phyloP scores from a whole-genome alignment of 1,140 invertebrate genomes.

The Drosophila carrolli region DNA sequence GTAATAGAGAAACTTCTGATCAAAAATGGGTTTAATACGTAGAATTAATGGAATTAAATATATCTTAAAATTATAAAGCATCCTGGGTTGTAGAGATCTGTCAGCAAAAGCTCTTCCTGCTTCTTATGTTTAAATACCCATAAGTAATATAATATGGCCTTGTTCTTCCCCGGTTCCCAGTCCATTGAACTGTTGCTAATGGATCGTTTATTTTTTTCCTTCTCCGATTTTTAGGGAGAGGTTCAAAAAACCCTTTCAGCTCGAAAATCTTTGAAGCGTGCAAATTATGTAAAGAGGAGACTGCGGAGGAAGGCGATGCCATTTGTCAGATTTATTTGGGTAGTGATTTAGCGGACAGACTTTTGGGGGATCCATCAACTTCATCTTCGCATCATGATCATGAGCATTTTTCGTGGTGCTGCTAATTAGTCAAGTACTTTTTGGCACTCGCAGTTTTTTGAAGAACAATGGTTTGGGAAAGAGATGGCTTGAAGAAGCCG shows the following conservation, averaged over 20 bases:
- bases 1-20: no score
- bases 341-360: slow-evolving; percentile 45
- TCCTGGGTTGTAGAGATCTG: no score
- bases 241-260: slow-evolving; percentile 34
- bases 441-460: slow-evolving; percentile 13
- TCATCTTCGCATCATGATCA: slow-evolving; percentile 7
- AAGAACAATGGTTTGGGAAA: slow-evolving; percentile 28
- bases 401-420: slow-evolving; percentile 22
- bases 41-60: no score
- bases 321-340: slow-evolving; percentile 44
- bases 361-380: slow-evolving; percentile 38
- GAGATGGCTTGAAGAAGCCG: slow-evolving; percentile 8
- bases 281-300: slow-evolving; percentile 69
- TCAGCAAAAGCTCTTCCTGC: neutral
- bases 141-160: slow-evolving; percentile 14
- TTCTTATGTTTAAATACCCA: neutral
- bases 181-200: slow-evolving; percentile 42
- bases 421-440: slow-evolving; percentile 57
- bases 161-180: slow-evolving; percentile 12
- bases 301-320: slow-evolving; percentile 29
- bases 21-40: no score
- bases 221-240: slow-evolving; percentile 14
- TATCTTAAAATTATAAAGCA: no score
- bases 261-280: slow-evolving; percentile 66
- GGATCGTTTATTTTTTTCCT: slow-evolving; percentile 20